These are phyloP conservation scores for Caradrina clavipalpis DNA, from an alignment of 2,888 invertebrate species.

Conservation along the genomic window DNA sequence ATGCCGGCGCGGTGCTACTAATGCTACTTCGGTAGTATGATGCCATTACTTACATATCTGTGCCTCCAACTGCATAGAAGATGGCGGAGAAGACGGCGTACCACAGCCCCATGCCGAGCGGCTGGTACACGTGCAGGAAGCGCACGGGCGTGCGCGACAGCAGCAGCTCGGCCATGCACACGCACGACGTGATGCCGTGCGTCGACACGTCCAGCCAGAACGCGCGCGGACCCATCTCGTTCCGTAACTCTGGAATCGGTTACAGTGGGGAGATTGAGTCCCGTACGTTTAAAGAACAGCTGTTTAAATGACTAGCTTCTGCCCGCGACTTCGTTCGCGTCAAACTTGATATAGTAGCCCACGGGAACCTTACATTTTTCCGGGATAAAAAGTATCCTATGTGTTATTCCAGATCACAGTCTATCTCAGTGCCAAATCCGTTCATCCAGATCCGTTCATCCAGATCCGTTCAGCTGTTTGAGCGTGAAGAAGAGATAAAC, in stretches of 20 bases:
- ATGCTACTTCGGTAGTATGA: too few species aligned
- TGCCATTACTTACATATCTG: conserved; percentile 90
- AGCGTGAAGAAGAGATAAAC: too few species aligned
- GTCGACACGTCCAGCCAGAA: conserved; percentile 84
- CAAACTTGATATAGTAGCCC: too few species aligned
- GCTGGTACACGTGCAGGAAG: conserved; percentile 91
- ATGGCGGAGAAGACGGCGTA: conserved; percentile 93
- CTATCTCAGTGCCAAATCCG: too few species aligned
- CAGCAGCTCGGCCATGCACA: conserved; percentile 93
- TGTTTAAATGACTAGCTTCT: too few species aligned
- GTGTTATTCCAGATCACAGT: too few species aligned
- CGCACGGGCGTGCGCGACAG: conserved; percentile 92
- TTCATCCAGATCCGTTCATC: too few species aligned
- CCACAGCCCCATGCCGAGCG: conserved; percentile 92
- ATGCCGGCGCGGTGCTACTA: too few species aligned
- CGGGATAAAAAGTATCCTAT: too few species aligned
- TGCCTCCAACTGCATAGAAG: conserved; percentile 94
- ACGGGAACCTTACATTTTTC: too few species aligned
- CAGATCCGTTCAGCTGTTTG: too few species aligned
- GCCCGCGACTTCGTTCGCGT: too few species aligned
- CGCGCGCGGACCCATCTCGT: conserved; percentile 50
- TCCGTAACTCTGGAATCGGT: conserved; percentile 22
- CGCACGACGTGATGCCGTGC: conserved; percentile 92
- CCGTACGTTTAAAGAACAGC: not conserved
- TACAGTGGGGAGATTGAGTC: not conserved